Conservation (phyloP, 2,888 invertebrate genomes). For the Nomada lathburiana region DNA sequence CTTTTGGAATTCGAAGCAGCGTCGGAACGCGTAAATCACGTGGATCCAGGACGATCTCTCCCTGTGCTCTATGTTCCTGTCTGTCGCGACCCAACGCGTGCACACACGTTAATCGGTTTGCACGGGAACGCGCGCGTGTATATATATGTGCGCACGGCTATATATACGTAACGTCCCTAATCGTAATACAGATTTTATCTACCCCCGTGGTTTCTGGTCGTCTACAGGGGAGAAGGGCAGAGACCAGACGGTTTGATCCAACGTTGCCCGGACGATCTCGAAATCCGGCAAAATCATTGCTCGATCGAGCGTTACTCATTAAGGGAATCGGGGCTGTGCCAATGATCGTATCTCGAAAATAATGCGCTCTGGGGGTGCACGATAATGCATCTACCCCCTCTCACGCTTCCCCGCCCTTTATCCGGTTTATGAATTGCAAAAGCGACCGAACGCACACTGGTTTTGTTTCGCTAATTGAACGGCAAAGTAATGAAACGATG, state of each 20-base stretch:
- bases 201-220: slow-evolving; percentile 55
- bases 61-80: background rate
- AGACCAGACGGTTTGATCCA: slow-evolving; percentile 72
- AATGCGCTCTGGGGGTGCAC: slow-evolving; percentile 29
- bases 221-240: slow-evolving; percentile 45
- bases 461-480: slow-evolving; percentile 38
- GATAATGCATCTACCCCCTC: slow-evolving; percentile 27
- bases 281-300: slow-evolving; percentile 63
- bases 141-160: background rate
- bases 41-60: slow-evolving; percentile 25
- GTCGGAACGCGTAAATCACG: slow-evolving; percentile 65
- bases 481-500: slow-evolving; percentile 6
- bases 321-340: slow-evolving; percentile 47
- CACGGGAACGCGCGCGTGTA: slow-evolving; percentile 42
- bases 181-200: slow-evolving; percentile 80
- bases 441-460: slow-evolving; percentile 10
- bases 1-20: slow-evolving; percentile 51
- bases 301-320: slow-evolving; percentile 56
- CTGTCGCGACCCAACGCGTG: slow-evolving; percentile 55
- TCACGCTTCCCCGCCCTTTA: background rate
- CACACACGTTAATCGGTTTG: slow-evolving; percentile 74
- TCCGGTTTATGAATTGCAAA: slow-evolving; percentile 44
- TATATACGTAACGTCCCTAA: slow-evolving; percentile 71
- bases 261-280: slow-evolving; percentile 59
- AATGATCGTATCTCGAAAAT: slow-evolving; percentile 53